Percentiles rank a stretch among this genome's conserved stretches.
These are phyloP conservation scores for Acipenser transmontanus DNA, from an alignment of 2,797 vertebrate genomes.

Conservation along the genomic window DNA sequence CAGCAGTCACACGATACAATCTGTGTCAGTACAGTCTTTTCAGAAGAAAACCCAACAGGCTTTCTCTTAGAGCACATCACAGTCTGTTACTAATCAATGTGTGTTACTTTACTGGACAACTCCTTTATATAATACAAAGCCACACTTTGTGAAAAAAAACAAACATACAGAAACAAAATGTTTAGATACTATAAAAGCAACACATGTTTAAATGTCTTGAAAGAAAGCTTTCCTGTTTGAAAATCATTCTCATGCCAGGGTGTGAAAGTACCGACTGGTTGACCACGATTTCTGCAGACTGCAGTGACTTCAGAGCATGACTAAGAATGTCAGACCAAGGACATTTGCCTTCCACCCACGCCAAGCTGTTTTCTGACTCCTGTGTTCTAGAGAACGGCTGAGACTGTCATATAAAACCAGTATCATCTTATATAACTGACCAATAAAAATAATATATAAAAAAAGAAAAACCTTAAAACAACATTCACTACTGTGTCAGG, in stretches of 20 bases:
- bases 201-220: not conserved
- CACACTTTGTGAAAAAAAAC: no score
- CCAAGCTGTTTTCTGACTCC: not conserved
- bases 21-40: no score
- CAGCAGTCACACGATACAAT: no score
- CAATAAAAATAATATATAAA: not conserved
- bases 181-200: not conserved
- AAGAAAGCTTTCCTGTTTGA: not conserved
- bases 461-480: no score
- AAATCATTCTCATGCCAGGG: not conserved
- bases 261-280: not conserved
- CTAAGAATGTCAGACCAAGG: slow-evolving; percentile 8
- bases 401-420: not conserved
- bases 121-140: no score
- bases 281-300: not conserved
- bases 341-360: not conserved
- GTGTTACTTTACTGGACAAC: not conserved
- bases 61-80: no score
- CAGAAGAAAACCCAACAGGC: no score
- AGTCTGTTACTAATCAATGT: not conserved
- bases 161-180: no score
- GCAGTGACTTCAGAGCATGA: not conserved
- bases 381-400: not conserved
- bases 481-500: slow-evolving; percentile 66
- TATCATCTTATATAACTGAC: slow-evolving; percentile 2